Percentiles rank a stretch among this genome's conserved stretches.
phyloP scores from a whole-genome alignment of 2,113 vertebrate species.

The Herpetotheres cachinnans region DNA sequence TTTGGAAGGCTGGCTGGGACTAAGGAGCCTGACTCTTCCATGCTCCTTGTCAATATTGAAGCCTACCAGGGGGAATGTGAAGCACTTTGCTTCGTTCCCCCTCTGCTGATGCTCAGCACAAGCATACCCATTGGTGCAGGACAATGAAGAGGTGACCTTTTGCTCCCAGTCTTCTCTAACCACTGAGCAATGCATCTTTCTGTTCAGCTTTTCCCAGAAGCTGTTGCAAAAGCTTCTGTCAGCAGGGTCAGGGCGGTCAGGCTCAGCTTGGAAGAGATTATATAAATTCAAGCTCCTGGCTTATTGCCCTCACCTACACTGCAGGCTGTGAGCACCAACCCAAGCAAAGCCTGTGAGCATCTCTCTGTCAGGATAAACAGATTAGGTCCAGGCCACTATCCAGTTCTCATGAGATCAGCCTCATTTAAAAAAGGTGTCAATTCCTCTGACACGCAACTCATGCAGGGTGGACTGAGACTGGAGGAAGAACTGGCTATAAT shows the following conservation, averaged over 20 bases:
- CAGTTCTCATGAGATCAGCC: constrained; percentile 69
- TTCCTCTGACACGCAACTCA: constrained; percentile 13
- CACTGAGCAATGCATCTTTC: background rate
- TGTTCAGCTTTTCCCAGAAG: background rate
- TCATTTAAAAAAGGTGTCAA: constrained; percentile 49
- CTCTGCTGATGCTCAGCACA: background rate
- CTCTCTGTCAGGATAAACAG: constrained; percentile 59
- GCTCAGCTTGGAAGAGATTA: constrained; percentile 18
- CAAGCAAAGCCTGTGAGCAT: background rate
- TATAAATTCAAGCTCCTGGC: background rate
- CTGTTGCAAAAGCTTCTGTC: constrained; percentile 21
- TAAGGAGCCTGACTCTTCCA: background rate
- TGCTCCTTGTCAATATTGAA: background rate
- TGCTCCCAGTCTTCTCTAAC: background rate
- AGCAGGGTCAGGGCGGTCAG: constrained; percentile 27
- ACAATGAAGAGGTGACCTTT: background rate
- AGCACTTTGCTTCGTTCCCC: background rate
- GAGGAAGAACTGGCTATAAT: background rate
- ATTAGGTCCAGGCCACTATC: constrained; percentile 54
- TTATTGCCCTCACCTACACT: background rate
- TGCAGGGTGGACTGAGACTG: background rate
- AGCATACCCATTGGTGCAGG: background rate
- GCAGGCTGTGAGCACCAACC: fast-evolving
- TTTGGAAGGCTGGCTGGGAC: background rate
- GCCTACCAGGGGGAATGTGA: background rate